These are phyloP conservation scores for Athalia rosae DNA, from an alignment of 2,888 invertebrate genomes.

Conservation along the genomic window DNA sequence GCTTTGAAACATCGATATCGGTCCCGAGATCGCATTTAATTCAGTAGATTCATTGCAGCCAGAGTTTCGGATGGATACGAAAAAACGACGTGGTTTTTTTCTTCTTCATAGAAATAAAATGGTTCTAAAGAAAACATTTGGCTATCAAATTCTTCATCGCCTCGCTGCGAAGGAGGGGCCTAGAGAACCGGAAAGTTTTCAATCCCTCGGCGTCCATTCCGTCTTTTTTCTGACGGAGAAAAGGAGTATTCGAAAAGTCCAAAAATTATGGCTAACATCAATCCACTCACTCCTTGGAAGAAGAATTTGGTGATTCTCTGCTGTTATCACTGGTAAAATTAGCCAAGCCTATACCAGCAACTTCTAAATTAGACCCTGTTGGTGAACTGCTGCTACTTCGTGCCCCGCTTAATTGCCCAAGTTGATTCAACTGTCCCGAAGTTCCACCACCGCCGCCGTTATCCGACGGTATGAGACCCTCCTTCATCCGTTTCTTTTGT, in stretches of 20 bases:
- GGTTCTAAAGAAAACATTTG: background rate
- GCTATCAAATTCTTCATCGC: background rate
- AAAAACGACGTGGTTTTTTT: background rate
- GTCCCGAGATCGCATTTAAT: background rate
- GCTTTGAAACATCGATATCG: background rate
- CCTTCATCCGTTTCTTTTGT: constrained; percentile 97
- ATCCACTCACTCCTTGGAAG: constrained; percentile 66
- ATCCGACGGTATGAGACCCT: constrained; percentile 85
- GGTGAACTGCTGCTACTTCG: constrained; percentile 71
- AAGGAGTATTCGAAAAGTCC: constrained; percentile 12
- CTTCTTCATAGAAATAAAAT: too few species aligned
- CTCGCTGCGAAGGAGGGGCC: background rate
- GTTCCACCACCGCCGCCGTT: constrained; percentile 58
- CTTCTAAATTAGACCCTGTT: constrained; percentile 66
- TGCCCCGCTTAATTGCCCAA: constrained; percentile 67
- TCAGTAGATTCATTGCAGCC: background rate
- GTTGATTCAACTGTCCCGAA: constrained; percentile 71
- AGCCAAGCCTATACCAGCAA: constrained; percentile 60
- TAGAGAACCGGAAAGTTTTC: background rate
- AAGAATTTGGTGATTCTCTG: constrained; percentile 78
- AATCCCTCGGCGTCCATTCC: background rate
- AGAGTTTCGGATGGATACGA: background rate
- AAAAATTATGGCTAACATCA: background rate
- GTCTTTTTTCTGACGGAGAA: background rate
- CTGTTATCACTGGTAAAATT: constrained; percentile 82